phyloP scores from a whole-genome alignment of 2,888 invertebrate genomes.

The Leptopilina syphax region DNA sequence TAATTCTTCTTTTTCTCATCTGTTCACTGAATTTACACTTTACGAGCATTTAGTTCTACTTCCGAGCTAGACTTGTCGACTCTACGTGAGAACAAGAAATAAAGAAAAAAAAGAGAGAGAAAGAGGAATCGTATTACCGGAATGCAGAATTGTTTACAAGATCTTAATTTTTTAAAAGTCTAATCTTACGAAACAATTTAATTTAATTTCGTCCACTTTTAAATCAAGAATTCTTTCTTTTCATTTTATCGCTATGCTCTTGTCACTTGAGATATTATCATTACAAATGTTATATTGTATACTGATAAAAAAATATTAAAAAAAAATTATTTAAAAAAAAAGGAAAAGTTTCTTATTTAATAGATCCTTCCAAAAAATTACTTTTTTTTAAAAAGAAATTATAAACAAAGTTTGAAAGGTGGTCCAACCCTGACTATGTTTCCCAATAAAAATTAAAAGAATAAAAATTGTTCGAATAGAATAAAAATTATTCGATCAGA shows the following conservation, averaged over 20 bases:
- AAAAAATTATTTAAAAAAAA: too few relatives aligned
- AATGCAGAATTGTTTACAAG: constrained; percentile 26
- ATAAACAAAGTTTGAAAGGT: too few relatives aligned
- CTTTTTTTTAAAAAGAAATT: too few relatives aligned
- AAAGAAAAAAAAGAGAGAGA: neutral
- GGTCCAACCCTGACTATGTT: too few relatives aligned
- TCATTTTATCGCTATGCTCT: neutral
- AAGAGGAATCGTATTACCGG: neutral
- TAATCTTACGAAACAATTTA: constrained; percentile 7
- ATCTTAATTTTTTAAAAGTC: neutral
- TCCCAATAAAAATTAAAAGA: too few relatives aligned
- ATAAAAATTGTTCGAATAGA: too few relatives aligned
- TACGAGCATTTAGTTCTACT: constrained; percentile 27
- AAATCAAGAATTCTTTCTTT: neutral
- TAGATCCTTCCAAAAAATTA: too few relatives aligned
- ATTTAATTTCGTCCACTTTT: neutral
- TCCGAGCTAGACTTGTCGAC: neutral
- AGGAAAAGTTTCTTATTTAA: too few relatives aligned
- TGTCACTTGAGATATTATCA: neutral
- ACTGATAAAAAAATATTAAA: neutral
- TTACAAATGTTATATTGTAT: too few relatives aligned
- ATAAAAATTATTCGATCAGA: too few relatives aligned
- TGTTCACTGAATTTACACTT: constrained; percentile 29
- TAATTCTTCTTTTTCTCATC: constrained; percentile 31
- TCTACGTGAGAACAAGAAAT: neutral